Evolutionary conservation across 23 tunicate species (phyloP).

Genomic region (Botrylloides violaceus): DNA sequence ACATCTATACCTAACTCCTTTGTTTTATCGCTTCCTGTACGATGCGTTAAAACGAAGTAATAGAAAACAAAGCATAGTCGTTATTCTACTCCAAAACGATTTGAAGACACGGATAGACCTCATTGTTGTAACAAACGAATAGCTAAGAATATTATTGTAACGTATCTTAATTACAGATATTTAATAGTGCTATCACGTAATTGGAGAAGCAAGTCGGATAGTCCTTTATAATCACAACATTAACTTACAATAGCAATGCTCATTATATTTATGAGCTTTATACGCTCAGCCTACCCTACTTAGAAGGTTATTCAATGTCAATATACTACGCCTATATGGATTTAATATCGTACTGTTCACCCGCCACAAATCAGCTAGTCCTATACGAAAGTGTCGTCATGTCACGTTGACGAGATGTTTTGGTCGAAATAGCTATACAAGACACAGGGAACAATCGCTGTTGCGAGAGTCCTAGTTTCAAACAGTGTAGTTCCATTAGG

Average conservation of each 20-base stretch:
- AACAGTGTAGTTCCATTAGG: too few species aligned
- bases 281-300: neutral
- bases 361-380: too few species aligned
- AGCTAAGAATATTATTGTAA: conserved; percentile 9
- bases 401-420: too few species aligned
- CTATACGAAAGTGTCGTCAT: too few species aligned
- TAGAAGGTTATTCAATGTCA: neutral
- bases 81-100: neutral
- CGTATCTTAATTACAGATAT: conserved; percentile 17
- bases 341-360: too few species aligned
- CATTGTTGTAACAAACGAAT: neutral
- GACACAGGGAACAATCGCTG: too few species aligned
- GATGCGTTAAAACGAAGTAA: conserved; percentile 1
- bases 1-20: too few species aligned
- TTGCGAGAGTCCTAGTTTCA: too few species aligned
- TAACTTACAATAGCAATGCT: conserved; percentile 1
- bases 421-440: too few species aligned
- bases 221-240: conserved; percentile 31
- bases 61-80: neutral
- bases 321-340: too few species aligned
- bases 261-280: neutral
- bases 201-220: conserved; percentile 23
- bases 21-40: conserved; percentile 2
- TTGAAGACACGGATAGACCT: neutral
- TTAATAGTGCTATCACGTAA: conserved; percentile 22